A percentile compares a stretch with the other conserved stretches of the same genome.
These are phyloP conservation scores for Plemyria rubiginata DNA, from an alignment of 2,888 invertebrate genomes.

Conservation along the genomic window DNA sequence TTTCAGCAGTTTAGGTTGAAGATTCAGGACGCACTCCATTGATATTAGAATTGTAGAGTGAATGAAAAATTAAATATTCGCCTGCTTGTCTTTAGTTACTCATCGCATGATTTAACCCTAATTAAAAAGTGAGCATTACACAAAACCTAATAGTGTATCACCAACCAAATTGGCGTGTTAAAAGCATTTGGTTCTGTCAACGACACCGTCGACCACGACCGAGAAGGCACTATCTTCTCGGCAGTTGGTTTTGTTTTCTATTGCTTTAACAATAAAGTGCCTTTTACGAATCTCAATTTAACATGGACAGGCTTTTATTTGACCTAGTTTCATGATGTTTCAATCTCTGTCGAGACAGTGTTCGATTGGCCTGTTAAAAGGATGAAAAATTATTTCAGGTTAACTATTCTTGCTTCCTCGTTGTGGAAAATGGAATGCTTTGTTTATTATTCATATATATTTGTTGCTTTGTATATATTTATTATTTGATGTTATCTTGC, in stretches of 20 bases:
- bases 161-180: background rate
- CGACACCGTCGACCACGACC: too few species aligned
- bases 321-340: slow-evolving; percentile 38
- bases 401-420: slow-evolving; percentile 32
- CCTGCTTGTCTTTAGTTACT: too few species aligned
- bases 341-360: slow-evolving; percentile 35
- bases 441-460: too few species aligned
- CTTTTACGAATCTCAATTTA: slow-evolving; percentile 17
- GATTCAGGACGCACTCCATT: too few species aligned
- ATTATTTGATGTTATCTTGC: too few species aligned
- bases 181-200: slow-evolving; percentile 5
- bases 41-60: too few species aligned
- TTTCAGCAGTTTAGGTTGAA: too few species aligned
- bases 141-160: background rate
- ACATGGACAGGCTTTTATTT: slow-evolving; percentile 27
- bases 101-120: too few species aligned
- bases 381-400: slow-evolving; percentile 39
- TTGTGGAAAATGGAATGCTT: slow-evolving; percentile 15
- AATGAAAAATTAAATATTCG: too few species aligned
- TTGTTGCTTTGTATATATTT: too few species aligned
- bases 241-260: slow-evolving; percentile 5
- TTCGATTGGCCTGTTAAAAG: slow-evolving; percentile 40
- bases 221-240: background rate
- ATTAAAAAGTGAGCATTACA: too few species aligned
- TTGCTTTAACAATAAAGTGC: slow-evolving; percentile 16